Base-by-base conservation (phyloP, 2,113 vertebrate species). In the Toxostoma redivivum region DNA sequence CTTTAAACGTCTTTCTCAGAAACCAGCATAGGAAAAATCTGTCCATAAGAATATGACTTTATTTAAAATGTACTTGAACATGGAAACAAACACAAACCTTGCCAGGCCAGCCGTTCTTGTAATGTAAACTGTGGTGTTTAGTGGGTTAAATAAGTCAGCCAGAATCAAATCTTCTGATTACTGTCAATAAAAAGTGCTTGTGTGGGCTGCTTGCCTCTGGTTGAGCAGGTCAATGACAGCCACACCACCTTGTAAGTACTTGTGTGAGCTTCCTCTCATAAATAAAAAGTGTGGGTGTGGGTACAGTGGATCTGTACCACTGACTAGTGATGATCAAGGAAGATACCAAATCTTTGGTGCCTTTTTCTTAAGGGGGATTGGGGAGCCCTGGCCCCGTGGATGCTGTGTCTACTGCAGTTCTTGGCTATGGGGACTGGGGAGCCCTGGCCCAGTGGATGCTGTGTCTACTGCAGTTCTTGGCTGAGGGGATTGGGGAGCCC, bases 251-350 rank as follows among this genome's bases (percentile, higher is more conserved):
- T 50, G 31, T 5, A 38, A 38, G 30, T 31, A 9, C 19, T 51
- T 64, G 38, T 60, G 33, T 0, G 1, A 38, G 30, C 13, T 88
- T 56, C 12, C 14, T 48, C 25, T 57, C 22, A 16, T 15, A 64
- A 76, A 66, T 21, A 33, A 48, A 66, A 74, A 24, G 5, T 7
- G 7, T 5, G 10, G 28, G n/a, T 15, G 15, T 42, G 40, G 40
- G 40, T 42, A 42, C 40, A 15, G 15, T 42, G 0, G 0, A 9
- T 28, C 35, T 79, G 50, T 23, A 15, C 25, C 47, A 15, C 5
- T 7, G 44, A 47, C 9, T 17, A 37, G 44, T 42, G 38, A 24
- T 58, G 56, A 28, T 37, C 23, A 54, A 86, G 11, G 18, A 35
- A 85, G 15, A 18, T 45, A n/a, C 27, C 17, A 42, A 58, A 62